Conservation (phyloP, 2,113 vertebrate genomes). For the Cnemophilus loriae region DNA sequence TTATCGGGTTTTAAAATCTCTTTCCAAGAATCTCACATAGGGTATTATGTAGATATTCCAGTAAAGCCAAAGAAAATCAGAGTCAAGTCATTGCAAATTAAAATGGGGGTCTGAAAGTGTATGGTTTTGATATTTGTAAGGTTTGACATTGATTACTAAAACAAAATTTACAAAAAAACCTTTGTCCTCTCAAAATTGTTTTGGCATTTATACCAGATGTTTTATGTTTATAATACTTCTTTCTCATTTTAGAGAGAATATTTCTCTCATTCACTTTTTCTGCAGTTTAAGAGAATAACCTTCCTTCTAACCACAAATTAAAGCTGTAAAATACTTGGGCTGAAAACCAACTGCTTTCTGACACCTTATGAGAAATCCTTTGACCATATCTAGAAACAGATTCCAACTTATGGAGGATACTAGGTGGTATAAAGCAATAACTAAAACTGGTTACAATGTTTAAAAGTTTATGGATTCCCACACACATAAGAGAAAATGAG, state of each 20-base stretch:
- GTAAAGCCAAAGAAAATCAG: neutral
- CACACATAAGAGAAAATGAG: neutral
- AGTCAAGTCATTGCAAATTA: neutral
- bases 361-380: neutral
- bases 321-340: neutral
- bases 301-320: neutral
- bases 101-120: neutral
- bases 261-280: neutral
- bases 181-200: neutral
- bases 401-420: neutral
- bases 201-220: neutral
- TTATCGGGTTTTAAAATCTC: neutral
- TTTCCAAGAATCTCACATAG: neutral
- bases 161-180: neutral
- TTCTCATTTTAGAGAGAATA: neutral
- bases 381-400: neutral
- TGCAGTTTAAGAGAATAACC: neutral
- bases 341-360: neutral
- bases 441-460: neutral
- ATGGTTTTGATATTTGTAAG: neutral
- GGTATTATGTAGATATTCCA: neutral
- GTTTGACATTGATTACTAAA: neutral
- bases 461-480: neutral
- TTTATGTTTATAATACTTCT: neutral
- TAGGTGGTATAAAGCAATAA: neutral